A percentile compares a stretch with the other conserved stretches of the same genome.
These are phyloP conservation scores for Podarcis lilfordi DNA, from an alignment of 2,797 vertebrate species.

Conservation along the genomic window DNA sequence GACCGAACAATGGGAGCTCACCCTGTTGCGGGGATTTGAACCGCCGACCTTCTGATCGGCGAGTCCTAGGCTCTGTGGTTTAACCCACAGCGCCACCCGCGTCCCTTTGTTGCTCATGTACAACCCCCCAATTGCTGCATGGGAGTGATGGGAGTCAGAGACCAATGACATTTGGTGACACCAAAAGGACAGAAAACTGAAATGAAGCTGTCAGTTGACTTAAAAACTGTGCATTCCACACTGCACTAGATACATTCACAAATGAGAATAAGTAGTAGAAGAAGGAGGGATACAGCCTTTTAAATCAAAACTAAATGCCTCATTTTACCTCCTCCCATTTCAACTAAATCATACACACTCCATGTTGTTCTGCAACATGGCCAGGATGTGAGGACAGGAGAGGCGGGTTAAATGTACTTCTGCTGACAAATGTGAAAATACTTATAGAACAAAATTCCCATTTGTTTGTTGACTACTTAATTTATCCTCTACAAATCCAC, in stretches of 20 bases:
- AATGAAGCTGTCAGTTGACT: neutral
- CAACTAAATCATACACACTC: neutral
- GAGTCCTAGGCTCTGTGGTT: too few species aligned
- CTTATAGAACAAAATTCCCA: neutral
- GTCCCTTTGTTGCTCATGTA: too few species aligned
- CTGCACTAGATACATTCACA: neutral
- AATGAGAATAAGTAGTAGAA: neutral
- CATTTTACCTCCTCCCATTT: neutral
- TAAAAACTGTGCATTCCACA: neutral
- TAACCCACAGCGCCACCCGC: too few species aligned
- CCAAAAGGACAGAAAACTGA: neutral
- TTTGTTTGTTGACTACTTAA: neutral
- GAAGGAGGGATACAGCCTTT: neutral
- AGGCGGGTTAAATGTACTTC: neutral
- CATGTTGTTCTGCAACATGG: neutral
- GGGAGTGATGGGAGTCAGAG: too few species aligned
- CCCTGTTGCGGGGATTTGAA: too few species aligned
- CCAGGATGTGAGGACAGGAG: neutral
- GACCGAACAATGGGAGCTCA: too few species aligned
- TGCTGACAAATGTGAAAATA: neutral
- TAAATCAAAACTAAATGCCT: neutral
- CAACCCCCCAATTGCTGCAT: too few species aligned
- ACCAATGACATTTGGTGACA: too few species aligned
- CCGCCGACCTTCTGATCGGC: too few species aligned
- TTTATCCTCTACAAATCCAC: constrained; percentile 8